Evolutionary conservation across 2,797 vertebrate species (phyloP).

Genomic region (Macropodus opercularis): DNA sequence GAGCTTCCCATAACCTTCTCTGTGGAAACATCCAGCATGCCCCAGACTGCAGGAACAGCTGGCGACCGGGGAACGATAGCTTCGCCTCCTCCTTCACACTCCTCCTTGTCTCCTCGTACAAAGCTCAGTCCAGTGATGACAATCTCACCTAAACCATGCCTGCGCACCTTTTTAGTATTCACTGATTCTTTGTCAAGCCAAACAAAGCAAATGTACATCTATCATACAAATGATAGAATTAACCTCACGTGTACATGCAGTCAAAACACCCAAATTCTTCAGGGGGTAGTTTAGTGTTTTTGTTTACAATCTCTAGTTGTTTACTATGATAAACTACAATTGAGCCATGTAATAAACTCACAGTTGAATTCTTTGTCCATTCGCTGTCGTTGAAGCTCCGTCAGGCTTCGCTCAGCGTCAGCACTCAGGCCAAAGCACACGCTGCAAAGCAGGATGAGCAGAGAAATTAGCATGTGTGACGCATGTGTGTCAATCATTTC

Average conservation of each 20-base stretch:
- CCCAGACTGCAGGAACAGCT: conserved; percentile 76
- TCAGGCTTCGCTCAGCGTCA: conserved; percentile 84
- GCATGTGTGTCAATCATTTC: conserved; percentile 65
- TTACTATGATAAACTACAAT: not conserved
- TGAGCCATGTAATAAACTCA: conserved; percentile 62
- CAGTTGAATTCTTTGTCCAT: conserved; percentile 68
- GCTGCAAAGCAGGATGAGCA: conserved; percentile 75
- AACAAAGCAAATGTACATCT: not conserved
- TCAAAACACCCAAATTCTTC: too few species aligned
- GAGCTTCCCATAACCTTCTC: conserved; percentile 82
- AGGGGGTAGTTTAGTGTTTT: too few species aligned
- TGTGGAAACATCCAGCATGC: conserved; percentile 76
- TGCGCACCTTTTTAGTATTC: conserved; percentile 3
- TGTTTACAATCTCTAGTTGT: not conserved
- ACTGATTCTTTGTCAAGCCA: not conserved
- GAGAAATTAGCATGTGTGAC: conserved; percentile 45
- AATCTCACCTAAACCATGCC: conserved; percentile 22
- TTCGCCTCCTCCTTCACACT: conserved; percentile 34
- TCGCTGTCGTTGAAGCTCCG: conserved; percentile 75
- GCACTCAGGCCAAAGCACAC: conserved; percentile 84
- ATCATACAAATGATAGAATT: not conserved
- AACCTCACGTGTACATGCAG: not conserved
- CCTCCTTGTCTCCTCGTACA: conserved; percentile 33
- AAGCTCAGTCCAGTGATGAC: conserved; percentile 33
- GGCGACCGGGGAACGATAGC: conserved; percentile 73